Evolutionary conservation across 2,888 invertebrate species (phyloP).

Genomic region (Cheilosia scutellata): DNA sequence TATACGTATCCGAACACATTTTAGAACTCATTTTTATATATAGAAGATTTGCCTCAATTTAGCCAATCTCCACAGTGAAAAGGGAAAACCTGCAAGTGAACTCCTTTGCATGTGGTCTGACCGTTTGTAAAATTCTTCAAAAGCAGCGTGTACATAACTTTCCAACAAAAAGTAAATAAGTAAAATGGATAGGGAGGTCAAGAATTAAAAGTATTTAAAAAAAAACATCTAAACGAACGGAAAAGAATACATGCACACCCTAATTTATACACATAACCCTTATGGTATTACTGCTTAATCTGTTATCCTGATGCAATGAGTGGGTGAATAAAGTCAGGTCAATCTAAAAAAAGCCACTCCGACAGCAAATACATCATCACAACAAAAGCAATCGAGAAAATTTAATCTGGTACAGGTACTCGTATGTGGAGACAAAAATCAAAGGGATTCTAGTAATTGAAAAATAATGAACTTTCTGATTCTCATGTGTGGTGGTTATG

Average conservation of each 20-base stretch:
- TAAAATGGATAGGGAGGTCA: constrained; percentile 24
- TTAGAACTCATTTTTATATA: no score
- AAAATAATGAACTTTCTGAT: not conserved
- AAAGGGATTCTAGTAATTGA: not conserved
- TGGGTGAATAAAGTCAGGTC: constrained; percentile 1
- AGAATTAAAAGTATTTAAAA: constrained; percentile 48
- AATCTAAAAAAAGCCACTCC: not conserved
- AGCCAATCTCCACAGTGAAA: not conserved
- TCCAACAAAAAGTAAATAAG: not conserved
- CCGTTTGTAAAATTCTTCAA: constrained; percentile 8
- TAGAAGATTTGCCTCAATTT: no score
- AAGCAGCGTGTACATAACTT: not conserved
- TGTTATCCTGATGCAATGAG: not conserved
- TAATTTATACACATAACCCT: not conserved
- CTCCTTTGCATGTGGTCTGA: constrained; percentile 36
- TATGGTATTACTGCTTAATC: not conserved
- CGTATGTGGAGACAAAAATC: not conserved
- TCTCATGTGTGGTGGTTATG: not conserved
- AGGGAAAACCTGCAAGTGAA: not conserved
- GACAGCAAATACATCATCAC: not conserved
- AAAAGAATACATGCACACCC: not conserved
- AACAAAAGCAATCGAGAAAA: not conserved
- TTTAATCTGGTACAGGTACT: not conserved
- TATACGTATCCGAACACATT: no score
- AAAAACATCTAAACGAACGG: not conserved